Conservation (phyloP, 2,113 vertebrate genomes). For the Apus apus region DNA sequence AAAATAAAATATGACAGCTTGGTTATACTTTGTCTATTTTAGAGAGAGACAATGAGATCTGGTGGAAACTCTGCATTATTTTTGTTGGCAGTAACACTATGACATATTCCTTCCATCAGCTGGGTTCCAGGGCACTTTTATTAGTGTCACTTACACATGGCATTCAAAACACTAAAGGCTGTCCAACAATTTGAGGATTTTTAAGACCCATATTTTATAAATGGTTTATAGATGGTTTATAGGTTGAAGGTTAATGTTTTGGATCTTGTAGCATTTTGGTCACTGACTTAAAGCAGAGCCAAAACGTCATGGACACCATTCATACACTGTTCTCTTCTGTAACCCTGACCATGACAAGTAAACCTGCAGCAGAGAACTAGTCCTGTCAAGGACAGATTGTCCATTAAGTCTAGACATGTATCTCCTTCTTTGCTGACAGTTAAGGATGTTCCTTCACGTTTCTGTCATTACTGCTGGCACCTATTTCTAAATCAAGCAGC, state of each 20-base stretch:
- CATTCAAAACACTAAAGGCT: not conserved
- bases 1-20: not conserved
- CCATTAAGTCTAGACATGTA: fast-evolving
- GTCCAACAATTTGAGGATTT: not conserved
- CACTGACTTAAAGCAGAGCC: not conserved
- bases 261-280: not conserved
- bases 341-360: not conserved
- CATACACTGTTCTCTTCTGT: not conserved
- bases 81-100: not conserved
- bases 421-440: not conserved
- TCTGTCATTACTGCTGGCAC: not conserved
- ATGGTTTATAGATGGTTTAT: not conserved
- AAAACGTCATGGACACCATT: not conserved
- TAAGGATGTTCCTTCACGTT: not conserved
- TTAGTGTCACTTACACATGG: not conserved
- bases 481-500: not conserved
- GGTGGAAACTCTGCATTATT: not conserved
- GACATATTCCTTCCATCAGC: not conserved
- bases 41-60: not conserved
- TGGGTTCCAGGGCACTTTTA: not conserved
- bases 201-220: not conserved
- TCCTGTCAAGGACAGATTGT: not conserved
- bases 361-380: not conserved
- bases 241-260: not conserved
- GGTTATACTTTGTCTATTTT: not conserved